Base-by-base conservation (phyloP, 2,113 vertebrate genomes). In the Anhinga rufa region DNA sequence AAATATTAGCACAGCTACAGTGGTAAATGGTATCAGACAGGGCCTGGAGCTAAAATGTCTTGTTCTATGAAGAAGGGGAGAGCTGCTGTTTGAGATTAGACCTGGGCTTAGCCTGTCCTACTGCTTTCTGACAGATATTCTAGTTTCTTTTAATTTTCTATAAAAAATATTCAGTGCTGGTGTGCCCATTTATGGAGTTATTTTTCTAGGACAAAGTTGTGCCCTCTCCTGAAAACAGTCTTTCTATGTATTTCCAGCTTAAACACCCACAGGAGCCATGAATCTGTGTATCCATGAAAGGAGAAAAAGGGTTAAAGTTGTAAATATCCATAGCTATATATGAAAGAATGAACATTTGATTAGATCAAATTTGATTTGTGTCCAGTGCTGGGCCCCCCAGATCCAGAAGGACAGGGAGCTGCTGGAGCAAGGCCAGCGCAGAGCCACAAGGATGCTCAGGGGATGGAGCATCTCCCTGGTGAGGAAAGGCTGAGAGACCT, bases 221-320 rank as follows among this genome's bases (percentile, higher is more conserved):
- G 7, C 42, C 19, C 17, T 58, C 4, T 3, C 8, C 68, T 32
- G 31, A 82, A 42, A 58, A 18, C 4, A 42, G 42, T 25, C 31
- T 49, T 40, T 64, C 14, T 46, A 25, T 40, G 7, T 19, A 21
- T 36, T 82, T 65, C 25, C 11, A 44, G 60, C 19, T 31, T 57
- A 65, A 25, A 32, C 18, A 7, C 2, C 2, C 60, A 42, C 10
- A 49, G 11, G 36, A 51, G 16, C 42, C 0, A 1, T 8, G 6
- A 49, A 49, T 58, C 17, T 81, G 20, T 62, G 18, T 55, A 24
- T 36, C 18, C 24, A 5, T 4, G 18, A n/a, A n/a, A 65, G 14
- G n/a, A 36, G 32, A 51, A 65, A n/a, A 44, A 44, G 12, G 9
- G 14, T 49, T 84, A 49, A 31, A 10, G 7, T 12, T 32, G 49